A percentile compares a stretch with the other conserved stretches of the same genome.
Evolutionary conservation across 2,113 vertebrate genomes (phyloP).

Genomic region (Mungos mungo): DNA sequence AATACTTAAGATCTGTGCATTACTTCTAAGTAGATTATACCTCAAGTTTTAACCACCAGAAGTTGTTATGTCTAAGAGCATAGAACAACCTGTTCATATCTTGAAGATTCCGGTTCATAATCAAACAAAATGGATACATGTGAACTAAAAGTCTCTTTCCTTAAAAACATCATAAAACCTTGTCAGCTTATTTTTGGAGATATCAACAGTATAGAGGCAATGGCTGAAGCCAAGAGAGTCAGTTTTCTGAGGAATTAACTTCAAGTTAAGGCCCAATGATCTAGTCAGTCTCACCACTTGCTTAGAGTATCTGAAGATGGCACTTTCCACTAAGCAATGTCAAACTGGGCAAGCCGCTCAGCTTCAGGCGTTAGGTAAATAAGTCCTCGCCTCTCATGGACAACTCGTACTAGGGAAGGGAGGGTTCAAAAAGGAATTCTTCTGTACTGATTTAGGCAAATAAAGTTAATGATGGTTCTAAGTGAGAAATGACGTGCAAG

Average conservation of each 20-base stretch:
- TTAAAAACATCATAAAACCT: neutral
- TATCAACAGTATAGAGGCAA: neutral
- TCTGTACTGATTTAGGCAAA: neutral
- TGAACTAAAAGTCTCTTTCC: neutral
- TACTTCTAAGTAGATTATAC: constrained; percentile 12
- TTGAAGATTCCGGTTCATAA: neutral
- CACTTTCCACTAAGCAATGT: neutral
- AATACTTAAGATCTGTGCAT: neutral
- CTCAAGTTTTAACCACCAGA: neutral
- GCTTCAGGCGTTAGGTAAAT: neutral
- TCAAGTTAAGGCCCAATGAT: neutral
- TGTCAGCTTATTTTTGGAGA: neutral
- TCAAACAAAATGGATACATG: constrained; percentile 5
- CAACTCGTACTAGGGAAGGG: neutral
- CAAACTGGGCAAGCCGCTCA: neutral
- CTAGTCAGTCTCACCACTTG: neutral
- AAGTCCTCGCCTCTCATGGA: neutral
- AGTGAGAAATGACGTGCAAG: neutral
- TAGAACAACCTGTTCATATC: neutral
- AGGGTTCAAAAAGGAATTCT: neutral
- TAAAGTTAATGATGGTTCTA: neutral
- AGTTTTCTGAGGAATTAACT: neutral
- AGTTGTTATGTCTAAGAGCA: neutral
- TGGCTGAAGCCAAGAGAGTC: neutral
- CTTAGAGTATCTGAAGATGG: neutral